Evolutionary conservation across 37 sponge, comb jelly and placozoan species (phyloP).

Genomic region (Beroe ovata): DNA sequence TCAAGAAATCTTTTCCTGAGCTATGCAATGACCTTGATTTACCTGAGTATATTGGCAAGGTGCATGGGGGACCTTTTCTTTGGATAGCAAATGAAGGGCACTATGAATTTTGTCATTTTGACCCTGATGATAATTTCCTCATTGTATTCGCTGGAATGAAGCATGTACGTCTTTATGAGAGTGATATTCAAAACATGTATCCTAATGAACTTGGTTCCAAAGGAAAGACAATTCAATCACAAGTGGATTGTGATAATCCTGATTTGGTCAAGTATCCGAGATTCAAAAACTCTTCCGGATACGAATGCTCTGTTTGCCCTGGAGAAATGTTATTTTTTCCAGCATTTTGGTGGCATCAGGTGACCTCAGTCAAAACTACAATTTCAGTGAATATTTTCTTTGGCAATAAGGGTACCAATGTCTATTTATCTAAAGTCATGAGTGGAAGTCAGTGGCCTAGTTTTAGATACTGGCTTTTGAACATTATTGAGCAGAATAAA

Average conservation of each 20-base stretch:
- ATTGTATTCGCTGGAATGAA: neutral
- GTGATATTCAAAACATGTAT: neutral
- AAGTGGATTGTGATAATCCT: slow-evolving; percentile 31
- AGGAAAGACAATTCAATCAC: slow-evolving; percentile 24
- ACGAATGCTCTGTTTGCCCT: neutral
- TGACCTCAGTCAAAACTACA: neutral
- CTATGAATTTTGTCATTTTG: slow-evolving; percentile 43
- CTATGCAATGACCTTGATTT: neutral
- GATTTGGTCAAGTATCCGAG: neutral
- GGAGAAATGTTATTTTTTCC: slow-evolving; percentile 32
- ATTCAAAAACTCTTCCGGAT: neutral
- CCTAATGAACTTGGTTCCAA: slow-evolving; percentile 22
- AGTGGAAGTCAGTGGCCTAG: neutral
- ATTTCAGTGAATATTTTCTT: slow-evolving; percentile 26
- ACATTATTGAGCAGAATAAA: slow-evolving; percentile 16
- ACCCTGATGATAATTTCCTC: slow-evolving; percentile 30
- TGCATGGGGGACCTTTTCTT: slow-evolving; percentile 29
- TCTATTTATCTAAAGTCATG: slow-evolving; percentile 6
- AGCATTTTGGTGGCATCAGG: slow-evolving; percentile 37
- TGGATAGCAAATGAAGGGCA: slow-evolving; percentile 29
- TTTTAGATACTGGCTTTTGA: slow-evolving; percentile 17
- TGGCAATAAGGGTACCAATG: neutral
- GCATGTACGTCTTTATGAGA: neutral
- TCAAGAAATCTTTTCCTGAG: slow-evolving; percentile 41
- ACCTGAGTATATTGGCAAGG: slow-evolving; percentile 16